These are phyloP conservation scores for Gymnothorax reevesii DNA, from an alignment of 2,797 vertebrate species.

Conservation along the genomic window DNA sequence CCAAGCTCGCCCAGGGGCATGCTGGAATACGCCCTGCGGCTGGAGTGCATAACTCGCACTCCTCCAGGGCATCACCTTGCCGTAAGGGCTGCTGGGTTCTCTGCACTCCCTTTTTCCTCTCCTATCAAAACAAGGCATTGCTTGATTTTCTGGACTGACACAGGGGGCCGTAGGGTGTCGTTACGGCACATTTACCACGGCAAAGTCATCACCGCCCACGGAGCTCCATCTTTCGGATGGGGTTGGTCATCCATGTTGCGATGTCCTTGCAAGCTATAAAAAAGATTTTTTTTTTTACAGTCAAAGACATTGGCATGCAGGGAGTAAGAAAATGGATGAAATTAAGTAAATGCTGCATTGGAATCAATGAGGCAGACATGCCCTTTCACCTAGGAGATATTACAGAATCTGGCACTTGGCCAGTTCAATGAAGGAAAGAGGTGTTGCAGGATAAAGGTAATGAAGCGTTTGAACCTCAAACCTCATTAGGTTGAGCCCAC, in stretches of 20 bases:
- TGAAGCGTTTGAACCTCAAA: background rate
- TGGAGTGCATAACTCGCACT: background rate
- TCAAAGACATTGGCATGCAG: background rate
- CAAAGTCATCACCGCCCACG: constrained; percentile 3
- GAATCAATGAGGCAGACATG: background rate
- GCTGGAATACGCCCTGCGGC: background rate
- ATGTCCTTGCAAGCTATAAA: background rate
- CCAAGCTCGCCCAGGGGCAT: background rate
- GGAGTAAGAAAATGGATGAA: background rate
- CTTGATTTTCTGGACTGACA: background rate
- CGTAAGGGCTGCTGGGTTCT: background rate
- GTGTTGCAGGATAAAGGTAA: background rate
- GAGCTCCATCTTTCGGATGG: background rate
- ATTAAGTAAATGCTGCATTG: background rate
- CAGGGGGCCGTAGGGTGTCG: background rate
- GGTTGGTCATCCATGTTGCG: background rate
- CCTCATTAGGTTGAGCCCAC: too few relatives aligned
- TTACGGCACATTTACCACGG: background rate
- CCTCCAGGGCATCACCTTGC: background rate
- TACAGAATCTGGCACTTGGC: background rate
- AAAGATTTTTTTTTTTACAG: background rate
- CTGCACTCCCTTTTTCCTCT: background rate
- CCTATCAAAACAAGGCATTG: background rate
- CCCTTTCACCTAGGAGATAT: background rate
- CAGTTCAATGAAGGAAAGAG: background rate